A percentile compares a stretch with the other conserved stretches of the same genome.
Evolutionary conservation across 2,113 vertebrate genomes (phyloP).

Genomic region (Sceloporus tristichus): DNA sequence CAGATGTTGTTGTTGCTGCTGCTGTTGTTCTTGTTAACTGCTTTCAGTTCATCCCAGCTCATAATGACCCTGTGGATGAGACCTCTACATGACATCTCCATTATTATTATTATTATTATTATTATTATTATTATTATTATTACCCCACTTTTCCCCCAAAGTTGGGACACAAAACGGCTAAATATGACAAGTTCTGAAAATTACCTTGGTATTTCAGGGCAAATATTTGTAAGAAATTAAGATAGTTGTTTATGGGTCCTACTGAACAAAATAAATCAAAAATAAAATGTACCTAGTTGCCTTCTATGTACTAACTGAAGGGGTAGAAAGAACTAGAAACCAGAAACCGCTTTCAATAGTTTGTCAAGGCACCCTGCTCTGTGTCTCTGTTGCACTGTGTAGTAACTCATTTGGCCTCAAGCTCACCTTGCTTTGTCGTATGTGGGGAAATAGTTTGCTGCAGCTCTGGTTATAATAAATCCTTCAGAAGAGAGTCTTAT

Average conservation of each 20-base stretch:
- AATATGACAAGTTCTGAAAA: not conserved
- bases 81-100: too few species aligned
- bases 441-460: constrained; percentile 30
- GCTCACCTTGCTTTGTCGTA: constrained; percentile 6
- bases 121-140: too few species aligned
- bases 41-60: too few species aligned
- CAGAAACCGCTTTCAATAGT: not conserved
- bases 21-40: too few species aligned
- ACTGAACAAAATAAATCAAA: too few species aligned
- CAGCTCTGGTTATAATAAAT: constrained; percentile 16
- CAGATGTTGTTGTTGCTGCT: too few species aligned
- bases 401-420: constrained; percentile 16
- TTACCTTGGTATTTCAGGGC: not conserved
- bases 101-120: too few species aligned
- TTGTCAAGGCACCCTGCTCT: not conserved
- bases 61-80: too few species aligned
- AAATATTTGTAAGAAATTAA: not conserved
- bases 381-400: not conserved
- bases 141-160: too few species aligned
- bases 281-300: not conserved
- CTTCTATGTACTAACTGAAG: not conserved
- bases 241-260: not conserved
- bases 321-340: not conserved
- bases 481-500: not conserved
- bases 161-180: too few species aligned